These are phyloP conservation scores for Callipepla squamata DNA, from an alignment of 2,113 vertebrate species.

Conservation along the genomic window DNA sequence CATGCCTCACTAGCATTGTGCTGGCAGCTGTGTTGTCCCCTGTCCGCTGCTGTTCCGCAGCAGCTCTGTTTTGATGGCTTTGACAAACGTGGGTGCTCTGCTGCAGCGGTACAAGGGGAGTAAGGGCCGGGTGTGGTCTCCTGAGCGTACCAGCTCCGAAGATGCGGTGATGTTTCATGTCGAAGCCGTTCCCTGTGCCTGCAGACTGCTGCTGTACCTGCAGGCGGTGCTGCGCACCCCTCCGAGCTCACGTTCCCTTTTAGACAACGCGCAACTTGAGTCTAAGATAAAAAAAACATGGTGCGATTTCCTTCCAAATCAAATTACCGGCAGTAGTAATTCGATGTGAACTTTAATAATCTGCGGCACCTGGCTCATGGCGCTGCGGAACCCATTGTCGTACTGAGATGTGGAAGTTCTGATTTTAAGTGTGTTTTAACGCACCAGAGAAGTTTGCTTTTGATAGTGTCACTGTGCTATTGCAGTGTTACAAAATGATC, in stretches of 20 bases:
- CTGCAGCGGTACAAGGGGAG: not conserved
- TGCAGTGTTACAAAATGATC: not conserved
- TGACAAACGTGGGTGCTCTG: not conserved
- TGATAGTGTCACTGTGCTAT: not conserved
- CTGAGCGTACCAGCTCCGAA: not conserved
- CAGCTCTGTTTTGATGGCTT: not conserved
- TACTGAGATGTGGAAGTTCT: not conserved
- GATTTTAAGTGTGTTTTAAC: not conserved
- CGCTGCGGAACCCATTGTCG: not conserved
- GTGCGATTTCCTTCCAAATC: not conserved
- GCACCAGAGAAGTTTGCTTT: not conserved
- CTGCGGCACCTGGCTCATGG: not conserved
- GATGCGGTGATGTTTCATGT: not conserved
- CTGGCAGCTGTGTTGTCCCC: fast-evolving
- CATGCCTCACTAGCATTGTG: fast-evolving
- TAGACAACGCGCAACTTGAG: not conserved
- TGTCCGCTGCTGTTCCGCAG: not conserved
- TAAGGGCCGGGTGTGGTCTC: not conserved
- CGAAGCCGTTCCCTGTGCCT: not conserved
- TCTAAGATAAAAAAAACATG: not conserved
- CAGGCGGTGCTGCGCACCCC: fast-evolving
- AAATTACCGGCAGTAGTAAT: not conserved
- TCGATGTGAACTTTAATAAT: not conserved
- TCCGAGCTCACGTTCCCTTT: not conserved
- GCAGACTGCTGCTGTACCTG: not conserved